Evolutionary conservation across 2,113 vertebrate genomes (phyloP).

Genomic region (Heterotilapia buettikoferi): DNA sequence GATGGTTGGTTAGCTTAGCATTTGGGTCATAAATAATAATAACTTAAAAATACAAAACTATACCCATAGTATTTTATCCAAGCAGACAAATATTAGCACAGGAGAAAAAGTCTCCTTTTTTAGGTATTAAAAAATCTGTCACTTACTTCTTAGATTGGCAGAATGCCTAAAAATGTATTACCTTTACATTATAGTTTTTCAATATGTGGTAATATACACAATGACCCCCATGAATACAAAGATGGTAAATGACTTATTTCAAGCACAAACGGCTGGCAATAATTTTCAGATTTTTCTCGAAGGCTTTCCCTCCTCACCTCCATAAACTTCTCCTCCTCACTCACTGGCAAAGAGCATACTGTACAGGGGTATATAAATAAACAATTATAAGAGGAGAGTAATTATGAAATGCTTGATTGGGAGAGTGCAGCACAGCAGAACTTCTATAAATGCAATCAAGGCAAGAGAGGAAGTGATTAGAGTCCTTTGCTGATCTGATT

Average conservation of each 20-base stretch:
- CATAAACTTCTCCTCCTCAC: conserved; percentile 8
- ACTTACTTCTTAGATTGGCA: not conserved
- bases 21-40: not conserved
- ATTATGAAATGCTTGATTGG: conserved; percentile 65
- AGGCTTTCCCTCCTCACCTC: conserved; percentile 3
- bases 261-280: not conserved
- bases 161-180: not conserved
- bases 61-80: not conserved
- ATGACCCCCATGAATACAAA: not conserved
- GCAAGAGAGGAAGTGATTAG: conserved; percentile 54
- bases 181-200: not conserved
- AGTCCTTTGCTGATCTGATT: conserved; percentile 56
- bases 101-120: not conserved
- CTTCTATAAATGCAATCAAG: conserved; percentile 69
- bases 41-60: not conserved
- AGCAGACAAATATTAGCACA: not conserved
- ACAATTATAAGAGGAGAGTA: conserved; percentile 55
- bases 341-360: not conserved
- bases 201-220: not conserved
- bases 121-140: not conserved
- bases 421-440: conserved; percentile 48
- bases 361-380: conserved; percentile 55
- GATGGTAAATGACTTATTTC: not conserved
- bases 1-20: not conserved
- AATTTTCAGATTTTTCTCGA: conserved; percentile 2